These are phyloP conservation scores for Phylloscopus trochilus DNA, from an alignment of 2,113 vertebrate species.

Conservation along the genomic window DNA sequence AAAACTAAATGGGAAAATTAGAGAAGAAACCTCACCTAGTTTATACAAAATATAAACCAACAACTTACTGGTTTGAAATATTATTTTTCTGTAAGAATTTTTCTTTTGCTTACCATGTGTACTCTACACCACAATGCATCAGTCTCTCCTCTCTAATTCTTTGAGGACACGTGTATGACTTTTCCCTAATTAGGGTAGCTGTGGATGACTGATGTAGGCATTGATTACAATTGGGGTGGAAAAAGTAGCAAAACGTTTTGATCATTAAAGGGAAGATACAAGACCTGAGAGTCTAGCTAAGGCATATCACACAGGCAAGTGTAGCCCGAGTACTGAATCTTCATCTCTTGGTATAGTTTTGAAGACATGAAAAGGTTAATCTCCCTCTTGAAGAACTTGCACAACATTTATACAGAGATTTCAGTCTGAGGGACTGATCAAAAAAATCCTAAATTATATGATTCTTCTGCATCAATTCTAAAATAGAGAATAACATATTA, in stretches of 20 bases:
- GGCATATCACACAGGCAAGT: neutral
- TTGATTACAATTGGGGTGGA: neutral
- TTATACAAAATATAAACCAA: neutral
- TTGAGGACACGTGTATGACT: neutral
- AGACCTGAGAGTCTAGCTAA: neutral
- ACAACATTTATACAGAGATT: slow-evolving; percentile 2
- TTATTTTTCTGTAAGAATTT: neutral
- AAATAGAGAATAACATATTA: neutral
- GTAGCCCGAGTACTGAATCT: neutral
- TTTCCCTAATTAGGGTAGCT: neutral
- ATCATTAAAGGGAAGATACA: neutral
- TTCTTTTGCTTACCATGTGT: neutral
- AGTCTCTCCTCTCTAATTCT: neutral
- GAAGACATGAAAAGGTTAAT: neutral
- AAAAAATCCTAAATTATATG: neutral
- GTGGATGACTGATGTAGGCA: neutral
- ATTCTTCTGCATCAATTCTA: neutral
- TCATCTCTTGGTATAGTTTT: neutral
- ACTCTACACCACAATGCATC: neutral
- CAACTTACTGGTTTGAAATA: neutral
- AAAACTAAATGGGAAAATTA: neutral
- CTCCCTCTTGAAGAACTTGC: neutral
- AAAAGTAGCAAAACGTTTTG: neutral
- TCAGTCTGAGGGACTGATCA: neutral
- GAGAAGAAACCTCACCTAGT: neutral